A percentile compares a stretch with the other conserved stretches of the same genome.
These are phyloP conservation scores for Cepaea nemoralis DNA, from an alignment of 1,140 invertebrate species.

Conservation along the genomic window DNA sequence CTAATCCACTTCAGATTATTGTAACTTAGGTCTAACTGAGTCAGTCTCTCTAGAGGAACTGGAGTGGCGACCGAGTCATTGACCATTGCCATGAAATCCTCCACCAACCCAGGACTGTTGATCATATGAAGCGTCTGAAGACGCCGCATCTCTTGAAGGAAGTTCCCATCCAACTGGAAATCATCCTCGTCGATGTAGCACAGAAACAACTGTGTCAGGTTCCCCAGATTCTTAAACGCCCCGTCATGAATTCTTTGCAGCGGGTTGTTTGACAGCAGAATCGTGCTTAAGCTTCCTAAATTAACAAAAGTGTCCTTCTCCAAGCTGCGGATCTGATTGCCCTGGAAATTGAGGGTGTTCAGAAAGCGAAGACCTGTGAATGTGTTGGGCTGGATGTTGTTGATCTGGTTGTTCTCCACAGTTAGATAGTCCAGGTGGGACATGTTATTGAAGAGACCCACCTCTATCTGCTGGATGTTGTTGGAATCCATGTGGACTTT, in stretches of 20 bases:
- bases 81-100: constrained; percentile 76
- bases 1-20: constrained; percentile 78
- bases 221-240: constrained; percentile 68
- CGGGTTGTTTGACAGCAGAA: constrained; percentile 72
- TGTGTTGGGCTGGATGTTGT: constrained; percentile 77
- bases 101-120: constrained; percentile 80
- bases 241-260: constrained; percentile 67
- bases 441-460: constrained; percentile 53
- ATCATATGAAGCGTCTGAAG: constrained; percentile 82
- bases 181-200: constrained; percentile 71
- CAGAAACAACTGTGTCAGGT: constrained; percentile 78
- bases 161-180: constrained; percentile 70
- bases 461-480: constrained; percentile 60
- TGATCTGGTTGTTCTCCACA: constrained; percentile 79
- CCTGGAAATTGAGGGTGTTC: constrained; percentile 76
- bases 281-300: constrained; percentile 72
- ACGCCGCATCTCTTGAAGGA: constrained; percentile 63
- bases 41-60: constrained; percentile 57
- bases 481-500: constrained; percentile 65
- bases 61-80: neutral
- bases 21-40: constrained; percentile 76
- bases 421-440: constrained; percentile 60
- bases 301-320: constrained; percentile 54
- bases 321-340: constrained; percentile 53
- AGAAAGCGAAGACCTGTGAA: constrained; percentile 81